A percentile compares a stretch with the other conserved stretches of the same genome.
Evolutionary conservation across 2,888 invertebrate species (phyloP).

Genomic region (Ophion obscuratus): DNA sequence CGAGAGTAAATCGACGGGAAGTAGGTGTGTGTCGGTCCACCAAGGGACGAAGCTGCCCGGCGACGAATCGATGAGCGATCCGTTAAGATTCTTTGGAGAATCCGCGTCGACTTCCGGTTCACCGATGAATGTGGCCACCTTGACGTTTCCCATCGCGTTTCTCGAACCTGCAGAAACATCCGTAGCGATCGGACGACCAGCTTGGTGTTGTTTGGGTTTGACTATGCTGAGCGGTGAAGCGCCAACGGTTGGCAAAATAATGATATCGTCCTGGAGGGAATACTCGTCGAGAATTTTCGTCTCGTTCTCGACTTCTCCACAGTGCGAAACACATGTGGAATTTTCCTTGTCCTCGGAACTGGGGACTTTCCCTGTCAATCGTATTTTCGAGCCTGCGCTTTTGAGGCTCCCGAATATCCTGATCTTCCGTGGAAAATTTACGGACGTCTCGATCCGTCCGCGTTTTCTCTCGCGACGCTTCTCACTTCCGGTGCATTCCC

Average conservation of each 20-base stretch:
- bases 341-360: constrained; percentile 20
- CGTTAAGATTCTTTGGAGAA: background rate
- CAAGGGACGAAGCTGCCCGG: background rate
- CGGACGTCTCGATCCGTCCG: background rate
- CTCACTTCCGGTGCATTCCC: background rate
- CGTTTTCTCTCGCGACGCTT: background rate
- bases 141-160: background rate
- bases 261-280: background rate
- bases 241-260: background rate
- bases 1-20: constrained; percentile 30
- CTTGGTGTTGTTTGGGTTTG: background rate
- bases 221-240: background rate
- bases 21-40: background rate
- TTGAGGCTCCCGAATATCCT: background rate
- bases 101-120: background rate
- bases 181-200: background rate
- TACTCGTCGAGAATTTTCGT: background rate
- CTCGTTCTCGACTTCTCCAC: too few relatives aligned
- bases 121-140: background rate
- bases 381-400: background rate
- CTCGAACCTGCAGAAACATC: background rate
- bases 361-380: background rate
- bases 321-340: background rate
- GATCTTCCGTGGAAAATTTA: background rate
- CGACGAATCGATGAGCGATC: too few relatives aligned